These are phyloP conservation scores for Spheniscus humboldti DNA, from an alignment of 2,797 vertebrate species.

Conservation along the genomic window DNA sequence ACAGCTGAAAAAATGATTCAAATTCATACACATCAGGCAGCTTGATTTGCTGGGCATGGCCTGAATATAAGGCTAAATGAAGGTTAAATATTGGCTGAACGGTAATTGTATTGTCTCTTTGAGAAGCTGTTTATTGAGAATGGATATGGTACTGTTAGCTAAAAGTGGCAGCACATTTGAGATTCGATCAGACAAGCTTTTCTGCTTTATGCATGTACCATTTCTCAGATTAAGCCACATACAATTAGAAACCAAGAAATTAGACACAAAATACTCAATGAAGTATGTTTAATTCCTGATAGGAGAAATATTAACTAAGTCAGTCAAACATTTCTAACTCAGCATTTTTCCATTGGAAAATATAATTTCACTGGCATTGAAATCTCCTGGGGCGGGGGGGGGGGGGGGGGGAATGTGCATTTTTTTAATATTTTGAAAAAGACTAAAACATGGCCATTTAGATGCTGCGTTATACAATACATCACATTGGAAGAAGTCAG, in stretches of 20 bases:
- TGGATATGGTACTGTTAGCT: background rate
- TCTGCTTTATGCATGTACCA: background rate
- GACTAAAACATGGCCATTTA: background rate
- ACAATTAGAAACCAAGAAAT: background rate
- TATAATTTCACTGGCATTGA: background rate
- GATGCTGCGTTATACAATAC: background rate
- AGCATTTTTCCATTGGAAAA: background rate
- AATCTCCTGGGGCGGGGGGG: background rate
- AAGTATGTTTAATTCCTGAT: background rate
- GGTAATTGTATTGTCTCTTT: background rate
- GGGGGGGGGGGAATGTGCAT: background rate
- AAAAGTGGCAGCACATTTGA: background rate
- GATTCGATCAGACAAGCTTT: background rate
- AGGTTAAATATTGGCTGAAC: slow-evolving; percentile 1
- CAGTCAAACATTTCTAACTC: background rate
- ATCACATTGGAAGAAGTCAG: background rate
- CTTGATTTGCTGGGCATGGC: background rate
- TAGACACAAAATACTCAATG: background rate
- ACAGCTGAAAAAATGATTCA: background rate
- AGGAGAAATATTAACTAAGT: background rate
- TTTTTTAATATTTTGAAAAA: background rate
- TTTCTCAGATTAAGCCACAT: background rate
- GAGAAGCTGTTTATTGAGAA: background rate
- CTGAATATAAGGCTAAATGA: background rate
- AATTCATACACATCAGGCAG: background rate